Conservation (phyloP, 1,140 invertebrate species). For the Aphelenchoides besseyi region DNA sequence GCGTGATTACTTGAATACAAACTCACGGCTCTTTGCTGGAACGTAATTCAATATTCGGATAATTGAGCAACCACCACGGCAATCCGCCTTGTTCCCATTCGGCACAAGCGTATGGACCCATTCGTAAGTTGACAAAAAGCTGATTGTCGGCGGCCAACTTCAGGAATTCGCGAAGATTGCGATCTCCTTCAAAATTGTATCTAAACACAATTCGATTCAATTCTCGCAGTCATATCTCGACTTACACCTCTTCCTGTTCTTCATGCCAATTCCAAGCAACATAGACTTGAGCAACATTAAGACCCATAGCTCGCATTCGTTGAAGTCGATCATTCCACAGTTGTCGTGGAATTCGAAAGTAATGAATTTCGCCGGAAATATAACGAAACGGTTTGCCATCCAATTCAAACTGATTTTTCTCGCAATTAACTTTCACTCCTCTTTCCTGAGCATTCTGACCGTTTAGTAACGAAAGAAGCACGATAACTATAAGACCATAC, state of each 20-base stretch:
- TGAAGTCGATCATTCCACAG: conserved; percentile 79
- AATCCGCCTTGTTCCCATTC: conserved; percentile 71
- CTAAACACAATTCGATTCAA: too few species aligned
- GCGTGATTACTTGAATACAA: neutral
- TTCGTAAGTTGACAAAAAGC: conserved; percentile 74
- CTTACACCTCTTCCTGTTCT: conserved; percentile 67
- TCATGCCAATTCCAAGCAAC: conserved; percentile 90
- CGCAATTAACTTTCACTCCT: conserved; percentile 66
- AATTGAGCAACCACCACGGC: conserved; percentile 37
- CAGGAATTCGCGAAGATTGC: conserved; percentile 75
- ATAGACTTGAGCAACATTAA: conserved; percentile 84
- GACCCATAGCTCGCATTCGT: conserved; percentile 75
- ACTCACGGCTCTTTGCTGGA: conserved; percentile 16
- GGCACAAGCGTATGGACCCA: conserved; percentile 89
- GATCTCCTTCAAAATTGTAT: conserved; percentile 73
- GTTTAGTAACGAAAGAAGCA: too few species aligned
- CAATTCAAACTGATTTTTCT: conserved; percentile 75
- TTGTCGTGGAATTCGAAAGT: conserved; percentile 76
- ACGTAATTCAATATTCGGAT: conserved; percentile 25
- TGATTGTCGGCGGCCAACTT: conserved; percentile 75
- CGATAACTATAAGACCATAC: too few species aligned
- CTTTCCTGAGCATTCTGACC: too few species aligned
- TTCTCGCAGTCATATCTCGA: too few species aligned
- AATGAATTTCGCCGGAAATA: conserved; percentile 83
- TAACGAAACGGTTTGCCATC: conserved; percentile 80